Evolutionary conservation across 2,113 vertebrate genomes (phyloP).

Genomic region (Eonycteris spelaea): DNA sequence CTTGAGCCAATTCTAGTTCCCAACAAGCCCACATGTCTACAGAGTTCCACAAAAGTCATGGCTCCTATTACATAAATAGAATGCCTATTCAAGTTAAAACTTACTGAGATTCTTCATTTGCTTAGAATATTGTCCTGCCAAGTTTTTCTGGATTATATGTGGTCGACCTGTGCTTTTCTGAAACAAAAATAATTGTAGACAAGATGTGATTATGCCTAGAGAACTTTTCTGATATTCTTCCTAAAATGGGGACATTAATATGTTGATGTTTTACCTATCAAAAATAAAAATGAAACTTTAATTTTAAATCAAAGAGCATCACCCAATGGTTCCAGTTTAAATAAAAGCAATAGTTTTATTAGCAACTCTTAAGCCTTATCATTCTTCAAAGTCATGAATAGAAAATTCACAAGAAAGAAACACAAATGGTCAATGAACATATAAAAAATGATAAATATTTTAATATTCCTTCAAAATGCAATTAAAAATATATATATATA

Average conservation of each 20-base stretch:
- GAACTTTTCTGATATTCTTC: background rate
- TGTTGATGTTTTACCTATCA: constrained; percentile 26
- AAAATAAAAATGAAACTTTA: constrained; percentile 47
- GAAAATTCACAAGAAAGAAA: constrained; percentile 3
- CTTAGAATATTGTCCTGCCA: constrained; percentile 69
- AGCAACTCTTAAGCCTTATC: background rate
- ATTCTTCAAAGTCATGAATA: constrained; percentile 36
- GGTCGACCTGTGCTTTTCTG: constrained; percentile 84
- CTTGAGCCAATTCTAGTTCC: background rate
- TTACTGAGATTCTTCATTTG: constrained; percentile 80
- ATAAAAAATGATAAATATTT: background rate
- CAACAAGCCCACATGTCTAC: background rate
- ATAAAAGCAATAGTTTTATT: constrained; percentile 30
- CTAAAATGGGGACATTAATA: background rate
- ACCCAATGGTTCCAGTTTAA: background rate
- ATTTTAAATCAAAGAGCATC: constrained; percentile 31
- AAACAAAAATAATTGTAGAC: constrained; percentile 59
- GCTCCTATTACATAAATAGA: background rate
- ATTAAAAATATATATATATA: background rate
- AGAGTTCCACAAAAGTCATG: background rate
- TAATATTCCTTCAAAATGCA: background rate
- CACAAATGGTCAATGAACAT: background rate
- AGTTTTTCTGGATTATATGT: constrained; percentile 83
- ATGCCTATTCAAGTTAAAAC: background rate
- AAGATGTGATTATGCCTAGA: background rate